Evolutionary conservation across 2,797 vertebrate species (phyloP), one percentile per base, ranked within the genome.

Genomic region (Hippocampus kuda): DNA sequence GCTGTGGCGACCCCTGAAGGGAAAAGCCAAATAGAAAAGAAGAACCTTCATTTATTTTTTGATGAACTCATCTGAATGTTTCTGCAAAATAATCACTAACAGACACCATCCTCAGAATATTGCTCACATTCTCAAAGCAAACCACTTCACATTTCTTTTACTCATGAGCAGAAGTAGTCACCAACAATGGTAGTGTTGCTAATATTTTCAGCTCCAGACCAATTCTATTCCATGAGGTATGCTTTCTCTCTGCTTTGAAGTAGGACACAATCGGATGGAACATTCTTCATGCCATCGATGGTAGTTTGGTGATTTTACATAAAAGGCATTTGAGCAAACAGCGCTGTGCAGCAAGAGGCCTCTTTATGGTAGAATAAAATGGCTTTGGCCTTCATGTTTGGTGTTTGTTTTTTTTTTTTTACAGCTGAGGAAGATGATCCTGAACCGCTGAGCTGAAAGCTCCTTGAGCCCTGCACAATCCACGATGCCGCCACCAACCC

Each of bases 291-390:
- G 66, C 74, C 79, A 83, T 88, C 79, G 78, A 68, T 82, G 83
- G 75, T 73, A 78, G 80, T 72, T 83, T 49, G 16, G 78, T 75
- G 77, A 79, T 4, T 46, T 46, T 46, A 46, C 83, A 83, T 85
- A 79, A 84, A 83, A 86, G 78, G 81, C 72, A 73, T 83, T 91
- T 88, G 85, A 85, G 77, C 82, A 83, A 84, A 85, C 79, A 85
- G 69, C 13, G 42, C 70, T 71, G 77, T 71, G 77, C 56, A 7
- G 76, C 74, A 71, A 77, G 78, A 77, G 79, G 78, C 70, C 69
- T 76, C 73, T 77, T 82, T 75, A 82, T 46, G 68, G 68, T 42
- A 72, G 79, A 80, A 77, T 83, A 68, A 84, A 88, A 84, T 76
- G 71, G 79, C 69, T 83, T 82, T 82, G 72, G 75, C 73, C 71